phyloP scores from a whole-genome alignment of 1,140 invertebrate genomes.

The Heliconius hermathena region DNA sequence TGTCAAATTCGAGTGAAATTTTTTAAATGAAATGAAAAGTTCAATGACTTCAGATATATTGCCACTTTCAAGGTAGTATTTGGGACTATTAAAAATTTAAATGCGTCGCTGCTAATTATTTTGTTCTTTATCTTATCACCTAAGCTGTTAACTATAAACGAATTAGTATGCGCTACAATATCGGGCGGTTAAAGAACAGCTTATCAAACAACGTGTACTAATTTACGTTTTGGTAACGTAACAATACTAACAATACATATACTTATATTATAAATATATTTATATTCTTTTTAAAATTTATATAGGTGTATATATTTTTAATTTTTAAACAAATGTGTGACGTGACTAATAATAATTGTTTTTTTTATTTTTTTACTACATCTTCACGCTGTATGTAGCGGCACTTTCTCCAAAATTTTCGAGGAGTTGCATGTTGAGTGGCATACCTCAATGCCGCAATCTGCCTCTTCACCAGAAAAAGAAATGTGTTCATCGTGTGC shows the following conservation, averaged over 20 bases:
- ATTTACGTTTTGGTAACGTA: constrained; percentile 3
- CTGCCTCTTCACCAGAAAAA: too few relatives aligned
- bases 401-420: too few relatives aligned
- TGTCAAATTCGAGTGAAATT: not conserved
- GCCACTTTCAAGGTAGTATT: constrained; percentile 7
- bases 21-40: not conserved
- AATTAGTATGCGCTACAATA: constrained; percentile 18
- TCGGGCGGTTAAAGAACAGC: constrained; percentile 14
- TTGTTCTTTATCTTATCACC: constrained; percentile 24
- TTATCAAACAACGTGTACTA: constrained; percentile 14
- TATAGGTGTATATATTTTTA: not conserved
- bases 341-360: too few relatives aligned
- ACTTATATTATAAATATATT: not conserved
- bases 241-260: not conserved
- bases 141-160: constrained; percentile 22
- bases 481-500: too few relatives aligned
- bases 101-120: constrained; percentile 15
- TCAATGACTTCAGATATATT: not conserved
- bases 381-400: too few relatives aligned
- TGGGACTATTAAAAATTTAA: constrained; percentile 12
- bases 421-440: too few relatives aligned
- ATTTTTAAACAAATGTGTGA: too few relatives aligned
- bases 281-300: not conserved
- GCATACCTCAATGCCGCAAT: too few relatives aligned
- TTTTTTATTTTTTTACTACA: too few relatives aligned